Percentiles rank a stretch among this genome's conserved stretches.
These are phyloP conservation scores for Erythrocebus patas DNA, from an alignment of 2,113 vertebrate species.

Conservation along the genomic window DNA sequence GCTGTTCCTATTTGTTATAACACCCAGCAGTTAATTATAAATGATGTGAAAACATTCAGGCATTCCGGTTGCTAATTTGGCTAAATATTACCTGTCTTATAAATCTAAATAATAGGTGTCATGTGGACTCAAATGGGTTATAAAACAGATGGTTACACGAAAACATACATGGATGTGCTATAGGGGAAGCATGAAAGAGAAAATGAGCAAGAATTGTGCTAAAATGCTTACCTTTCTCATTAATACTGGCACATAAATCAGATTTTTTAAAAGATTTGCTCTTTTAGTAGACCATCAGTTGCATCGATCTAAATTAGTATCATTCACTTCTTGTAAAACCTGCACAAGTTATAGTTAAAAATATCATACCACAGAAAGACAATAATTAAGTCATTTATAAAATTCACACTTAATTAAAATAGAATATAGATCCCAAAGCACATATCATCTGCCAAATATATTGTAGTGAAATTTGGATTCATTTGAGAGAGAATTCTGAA, in stretches of 20 bases:
- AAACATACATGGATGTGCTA: background rate
- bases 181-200: background rate
- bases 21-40: conserved; percentile 69
- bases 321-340: background rate
- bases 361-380: background rate
- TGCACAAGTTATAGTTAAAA: background rate
- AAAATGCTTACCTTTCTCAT: conserved; percentile 37
- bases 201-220: background rate
- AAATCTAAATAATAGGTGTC: conserved; percentile 73
- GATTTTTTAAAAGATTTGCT: background rate
- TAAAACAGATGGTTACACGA: conserved; percentile 68
- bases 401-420: background rate
- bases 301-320: background rate
- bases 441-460: background rate
- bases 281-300: background rate
- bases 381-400: background rate
- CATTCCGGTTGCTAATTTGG: conserved; percentile 66
- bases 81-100: conserved; percentile 76
- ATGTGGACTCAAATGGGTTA: conserved; percentile 41
- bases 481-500: background rate
- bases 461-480: background rate
- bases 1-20: conserved; percentile 68
- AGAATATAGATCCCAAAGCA: background rate
- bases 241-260: background rate
- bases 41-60: conserved; percentile 68